Conservation (phyloP, 2,797 vertebrate genomes). For the Xerus rutilus region DNA sequence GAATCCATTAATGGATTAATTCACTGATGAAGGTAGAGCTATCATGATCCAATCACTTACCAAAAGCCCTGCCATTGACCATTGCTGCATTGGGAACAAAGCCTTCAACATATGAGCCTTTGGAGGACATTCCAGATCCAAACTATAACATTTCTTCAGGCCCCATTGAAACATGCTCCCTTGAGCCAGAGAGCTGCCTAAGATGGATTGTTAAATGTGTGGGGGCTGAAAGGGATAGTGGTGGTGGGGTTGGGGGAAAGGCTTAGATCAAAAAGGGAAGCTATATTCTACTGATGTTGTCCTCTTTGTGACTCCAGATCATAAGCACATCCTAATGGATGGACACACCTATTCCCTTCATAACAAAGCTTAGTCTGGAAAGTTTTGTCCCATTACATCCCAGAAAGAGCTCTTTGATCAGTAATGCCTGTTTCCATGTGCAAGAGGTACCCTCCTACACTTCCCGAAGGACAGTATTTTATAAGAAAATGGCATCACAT, state of each 20-base stretch:
- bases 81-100: not conserved
- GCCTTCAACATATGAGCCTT: not conserved
- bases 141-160: not conserved
- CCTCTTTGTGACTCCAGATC: not conserved
- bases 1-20: not conserved
- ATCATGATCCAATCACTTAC: not conserved
- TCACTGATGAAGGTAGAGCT: not conserved
- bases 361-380: not conserved
- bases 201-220: not conserved
- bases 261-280: conserved; percentile 22
- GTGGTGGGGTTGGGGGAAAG: not conserved
- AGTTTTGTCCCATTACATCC: not conserved
- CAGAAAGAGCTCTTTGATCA: not conserved
- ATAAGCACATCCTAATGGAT: not conserved
- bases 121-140: not conserved
- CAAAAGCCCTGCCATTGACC: not conserved
- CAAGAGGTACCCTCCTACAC: not conserved
- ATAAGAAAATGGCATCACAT: conserved; percentile 7
- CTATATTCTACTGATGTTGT: not conserved
- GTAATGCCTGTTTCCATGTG: not conserved
- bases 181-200: not conserved
- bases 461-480: conserved; percentile 21
- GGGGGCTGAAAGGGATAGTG: not conserved
- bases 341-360: not conserved
- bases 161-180: not conserved